Evolutionary conservation across 2,888 invertebrate species (phyloP).

Genomic region (Sminthurinus aureus): DNA sequence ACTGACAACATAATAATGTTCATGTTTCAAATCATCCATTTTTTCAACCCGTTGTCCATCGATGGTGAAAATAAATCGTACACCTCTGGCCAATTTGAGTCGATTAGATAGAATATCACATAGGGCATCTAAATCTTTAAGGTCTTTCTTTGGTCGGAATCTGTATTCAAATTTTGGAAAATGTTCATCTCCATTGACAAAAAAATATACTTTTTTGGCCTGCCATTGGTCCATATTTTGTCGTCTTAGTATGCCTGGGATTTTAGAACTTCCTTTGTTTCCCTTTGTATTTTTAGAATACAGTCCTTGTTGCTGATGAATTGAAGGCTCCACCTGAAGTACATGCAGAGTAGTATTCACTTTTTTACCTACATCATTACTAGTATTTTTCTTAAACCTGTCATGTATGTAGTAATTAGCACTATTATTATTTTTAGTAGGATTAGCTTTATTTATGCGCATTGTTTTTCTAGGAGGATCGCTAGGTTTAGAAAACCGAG

Average conservation of each 20-base stretch:
- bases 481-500: background rate
- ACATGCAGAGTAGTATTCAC: background rate
- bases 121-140: slow-evolving; percentile 83
- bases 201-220: slow-evolving; percentile 85
- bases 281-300: slow-evolving; percentile 34
- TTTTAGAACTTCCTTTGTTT: background rate
- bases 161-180: slow-evolving; percentile 88
- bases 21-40: slow-evolving; percentile 86
- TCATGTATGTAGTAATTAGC: background rate
- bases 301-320: slow-evolving; percentile 1
- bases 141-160: slow-evolving; percentile 87
- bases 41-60: slow-evolving; percentile 86
- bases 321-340: slow-evolving; percentile 18
- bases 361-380: slow-evolving; percentile 7
- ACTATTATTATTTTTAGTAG: slow-evolving; percentile 9
- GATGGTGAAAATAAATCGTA: slow-evolving; percentile 90
- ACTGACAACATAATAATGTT: slow-evolving; percentile 92
- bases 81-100: slow-evolving; percentile 86
- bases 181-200: slow-evolving; percentile 92
- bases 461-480: slow-evolving; percentile 11
- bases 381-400: background rate
- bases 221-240: slow-evolving; percentile 73
- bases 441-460: too few relatives aligned
- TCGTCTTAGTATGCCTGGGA: slow-evolving; percentile 53
- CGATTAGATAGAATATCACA: slow-evolving; percentile 86